These are phyloP conservation scores for Cariama cristata DNA, from an alignment of 2,113 vertebrate genomes.

Conservation along the genomic window DNA sequence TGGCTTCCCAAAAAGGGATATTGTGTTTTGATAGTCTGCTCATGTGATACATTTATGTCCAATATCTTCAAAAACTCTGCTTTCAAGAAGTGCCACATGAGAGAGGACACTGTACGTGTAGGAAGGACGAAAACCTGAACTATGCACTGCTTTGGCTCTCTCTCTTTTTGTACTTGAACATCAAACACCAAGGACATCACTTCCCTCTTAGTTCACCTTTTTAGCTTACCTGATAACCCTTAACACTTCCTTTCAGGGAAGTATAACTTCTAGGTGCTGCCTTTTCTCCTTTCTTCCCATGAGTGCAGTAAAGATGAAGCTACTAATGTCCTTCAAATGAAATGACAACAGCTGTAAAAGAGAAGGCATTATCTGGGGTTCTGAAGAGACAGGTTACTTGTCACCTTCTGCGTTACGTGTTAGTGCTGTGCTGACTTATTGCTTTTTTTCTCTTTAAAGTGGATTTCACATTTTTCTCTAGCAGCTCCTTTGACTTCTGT, in stretches of 20 bases:
- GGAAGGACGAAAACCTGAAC: conserved; percentile 9
- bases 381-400: background rate
- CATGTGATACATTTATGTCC: background rate
- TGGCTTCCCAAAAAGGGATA: background rate
- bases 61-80: background rate
- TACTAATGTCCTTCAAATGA: conserved; percentile 39
- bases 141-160: background rate
- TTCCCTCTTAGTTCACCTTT: conserved; percentile 39
- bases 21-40: background rate
- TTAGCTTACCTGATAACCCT: conserved; percentile 16
- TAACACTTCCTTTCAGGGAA: conserved; percentile 19
- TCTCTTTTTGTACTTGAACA: conserved; percentile 41
- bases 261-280: background rate
- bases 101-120: background rate
- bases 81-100: background rate
- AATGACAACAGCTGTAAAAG: conserved; percentile 7
- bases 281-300: conserved; percentile 32
- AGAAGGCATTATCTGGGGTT: background rate
- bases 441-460: background rate
- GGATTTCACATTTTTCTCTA: background rate
- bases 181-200: conserved; percentile 38
- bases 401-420: background rate
- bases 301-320: background rate
- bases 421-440: background rate
- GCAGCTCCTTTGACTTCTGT: background rate